Evolutionary conservation across 2,888 invertebrate species (phyloP), one percentile per base, ranked within the genome.

Genomic region (Selenia dentaria): DNA sequence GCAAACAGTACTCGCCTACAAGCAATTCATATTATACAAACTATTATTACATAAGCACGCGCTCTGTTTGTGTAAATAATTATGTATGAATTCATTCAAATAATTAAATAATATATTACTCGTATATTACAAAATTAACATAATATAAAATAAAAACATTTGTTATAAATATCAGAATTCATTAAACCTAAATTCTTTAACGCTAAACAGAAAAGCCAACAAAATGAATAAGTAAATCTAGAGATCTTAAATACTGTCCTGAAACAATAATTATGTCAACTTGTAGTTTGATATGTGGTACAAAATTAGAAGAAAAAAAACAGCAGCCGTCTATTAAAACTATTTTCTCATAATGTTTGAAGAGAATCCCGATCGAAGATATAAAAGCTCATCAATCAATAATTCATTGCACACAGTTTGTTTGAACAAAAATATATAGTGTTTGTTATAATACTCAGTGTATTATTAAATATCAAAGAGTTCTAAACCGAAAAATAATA

Each of bases 21-120:
- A 73, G 75, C 77, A 75, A 70, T 72, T 71, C 57, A 67, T 77
- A 73, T 67, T 63, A 70, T 74, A 79, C 68, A 76, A 74, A 66
- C 57, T 62, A 64, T 62, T 51, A 64, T 58, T 64, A n/a, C n/a
- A n/a, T n/a, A 71, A 71, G 63, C 66, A 67, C 71, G 66, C 66
- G 64, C 64, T 68, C 66, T 37, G 32, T 16, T 31, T 14, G 73
- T 74, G 74, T 79, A 78, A 80, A 79, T 74, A 77, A 51, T 41
- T 32, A 45, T 46, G 41, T 48, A 47, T 70, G 67, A 81, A 75
- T 77, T 77, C 70, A 82, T 80, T 79, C 66, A 79, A 79, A 72
- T 79, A 77, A 79, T 77, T 81, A 77, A 82, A 82, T 79, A 79
- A 74, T 62, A 74, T 80, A 80, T 79, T 81, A 83, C 75, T 82